phyloP scores from a whole-genome alignment of 2,888 invertebrate genomes.

The Chymomyza amoena region DNA sequence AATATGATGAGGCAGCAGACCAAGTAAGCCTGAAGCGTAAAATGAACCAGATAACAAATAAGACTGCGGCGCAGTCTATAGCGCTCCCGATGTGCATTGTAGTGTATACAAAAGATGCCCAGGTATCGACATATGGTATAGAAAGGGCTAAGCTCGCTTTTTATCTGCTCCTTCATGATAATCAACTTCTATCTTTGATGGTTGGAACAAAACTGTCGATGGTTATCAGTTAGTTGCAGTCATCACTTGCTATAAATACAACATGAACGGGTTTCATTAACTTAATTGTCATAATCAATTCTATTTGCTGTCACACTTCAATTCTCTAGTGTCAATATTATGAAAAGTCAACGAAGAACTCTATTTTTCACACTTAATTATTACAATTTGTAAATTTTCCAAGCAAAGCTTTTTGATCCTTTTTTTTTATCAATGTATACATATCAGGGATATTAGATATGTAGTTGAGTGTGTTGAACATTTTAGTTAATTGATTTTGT shows the following conservation, averaged over 20 bases:
- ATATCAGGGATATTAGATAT: too few species aligned
- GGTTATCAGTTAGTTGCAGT: not conserved
- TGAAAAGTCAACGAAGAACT: not conserved
- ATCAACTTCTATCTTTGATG: not conserved
- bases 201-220: not conserved
- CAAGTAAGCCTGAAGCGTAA: conserved; percentile 43
- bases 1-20: conserved; percentile 35
- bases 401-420: not conserved
- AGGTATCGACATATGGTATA: conserved; percentile 57
- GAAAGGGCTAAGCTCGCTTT: conserved; percentile 44
- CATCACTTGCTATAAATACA: not conserved
- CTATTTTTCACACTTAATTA: not conserved
- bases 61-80: conserved; percentile 44
- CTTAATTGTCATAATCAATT: not conserved
- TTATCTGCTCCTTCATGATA: conserved; percentile 9
- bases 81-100: conserved; percentile 27
- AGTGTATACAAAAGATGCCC: conserved; percentile 56
- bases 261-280: not conserved
- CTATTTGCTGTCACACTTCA: not conserved
- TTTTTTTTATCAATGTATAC: too few species aligned
- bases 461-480: too few species aligned
- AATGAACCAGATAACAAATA: conserved; percentile 47
- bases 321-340: not conserved
- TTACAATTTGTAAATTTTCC: not conserved
- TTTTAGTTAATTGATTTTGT: too few species aligned